These are phyloP conservation scores for Thripadectes ignobilis DNA, from an alignment of 2,797 vertebrate genomes.

Conservation along the genomic window DNA sequence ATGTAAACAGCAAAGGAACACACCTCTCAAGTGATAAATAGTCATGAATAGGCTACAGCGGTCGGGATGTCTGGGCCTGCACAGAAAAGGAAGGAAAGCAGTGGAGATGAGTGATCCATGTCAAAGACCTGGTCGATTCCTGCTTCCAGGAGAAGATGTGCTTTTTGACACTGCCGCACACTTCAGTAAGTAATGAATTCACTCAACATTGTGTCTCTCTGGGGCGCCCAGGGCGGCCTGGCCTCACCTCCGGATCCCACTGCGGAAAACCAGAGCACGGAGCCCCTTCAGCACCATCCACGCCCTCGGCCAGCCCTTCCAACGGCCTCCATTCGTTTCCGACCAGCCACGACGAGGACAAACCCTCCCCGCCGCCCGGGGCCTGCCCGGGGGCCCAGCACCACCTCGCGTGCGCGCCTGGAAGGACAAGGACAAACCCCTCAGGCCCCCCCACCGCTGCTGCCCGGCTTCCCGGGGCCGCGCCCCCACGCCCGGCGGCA, in stretches of 20 bases:
- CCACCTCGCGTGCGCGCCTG: neutral
- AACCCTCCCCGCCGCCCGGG: too few species aligned
- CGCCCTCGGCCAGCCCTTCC: rapidly evolving
- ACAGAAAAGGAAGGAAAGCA: neutral
- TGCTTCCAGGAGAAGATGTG: too few species aligned
- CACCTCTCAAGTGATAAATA: neutral
- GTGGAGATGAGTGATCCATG: rapidly evolving
- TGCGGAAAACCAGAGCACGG: rapidly evolving
- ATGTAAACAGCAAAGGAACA: neutral
- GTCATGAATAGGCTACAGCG: neutral
- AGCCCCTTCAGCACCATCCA: neutral
- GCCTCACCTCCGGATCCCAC: rapidly evolving
- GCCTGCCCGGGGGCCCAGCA: neutral
- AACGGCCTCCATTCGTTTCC: rapidly evolving
- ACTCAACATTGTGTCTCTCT: rapidly evolving
- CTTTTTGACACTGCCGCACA: rapidly evolving
- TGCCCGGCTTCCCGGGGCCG: too few species aligned
- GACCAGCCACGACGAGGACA: rapidly evolving
- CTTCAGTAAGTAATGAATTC: rapidly evolving
- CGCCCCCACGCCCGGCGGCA: too few species aligned
- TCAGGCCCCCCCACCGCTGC: neutral
- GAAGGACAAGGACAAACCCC: neutral
- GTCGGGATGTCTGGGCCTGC: neutral
- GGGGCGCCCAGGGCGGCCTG: rapidly evolving
- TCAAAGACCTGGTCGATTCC: neutral